Evolutionary conservation across 2,113 vertebrate species (phyloP), one percentile per base, ranked within the genome.

Genomic region (Aspiorhynchus laticeps): DNA sequence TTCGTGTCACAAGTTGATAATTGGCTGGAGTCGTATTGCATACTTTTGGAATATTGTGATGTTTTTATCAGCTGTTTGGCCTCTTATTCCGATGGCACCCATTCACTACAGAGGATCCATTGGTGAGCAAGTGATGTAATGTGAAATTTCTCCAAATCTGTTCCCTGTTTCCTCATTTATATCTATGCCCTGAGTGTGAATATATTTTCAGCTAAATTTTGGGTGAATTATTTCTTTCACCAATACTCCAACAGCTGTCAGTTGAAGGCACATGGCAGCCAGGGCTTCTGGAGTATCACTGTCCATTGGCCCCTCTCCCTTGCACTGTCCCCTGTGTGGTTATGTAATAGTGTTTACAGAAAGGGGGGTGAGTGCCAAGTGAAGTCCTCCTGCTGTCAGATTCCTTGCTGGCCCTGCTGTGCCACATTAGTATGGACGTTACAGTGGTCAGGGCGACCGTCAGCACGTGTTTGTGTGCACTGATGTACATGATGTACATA

Each of bases 301-400:
- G 48, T 74, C 33, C 21, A 0, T 17, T 71, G 82, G 46, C 21
- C 31, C 10, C 17, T 51, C 63, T 51, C 61, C 28, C 43, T n/a
- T 48, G 4, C 41, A 7, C 63, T 33, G 43, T 84, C 82, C 69
- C 82, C 31, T 74, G 82, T 84, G 82, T 74, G 31, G 82, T 84
- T 84, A 84, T 74, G 82, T 38, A 74, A 84, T 41, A 8, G 31
- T 19, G 82, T 74, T 56, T 73, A 46, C 28, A 33, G 63, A 46
- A 74, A 38, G 48, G 65, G 43, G 48, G 46, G 24, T 38, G 46
- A 84, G 48, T 84, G 67, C 48, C 82, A 74, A 74, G 65, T 71
- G 65, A 83, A 83, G 67, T 26, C 19, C 43, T 43, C 15, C 38
- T 53, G 28, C 63, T 83, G 41, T 83, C 82, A 73, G 63, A 71